Evolutionary conservation across 2,797 vertebrate species (phyloP), one percentile per base, ranked within the genome.

Genomic region (Lerista edwardsae): DNA sequence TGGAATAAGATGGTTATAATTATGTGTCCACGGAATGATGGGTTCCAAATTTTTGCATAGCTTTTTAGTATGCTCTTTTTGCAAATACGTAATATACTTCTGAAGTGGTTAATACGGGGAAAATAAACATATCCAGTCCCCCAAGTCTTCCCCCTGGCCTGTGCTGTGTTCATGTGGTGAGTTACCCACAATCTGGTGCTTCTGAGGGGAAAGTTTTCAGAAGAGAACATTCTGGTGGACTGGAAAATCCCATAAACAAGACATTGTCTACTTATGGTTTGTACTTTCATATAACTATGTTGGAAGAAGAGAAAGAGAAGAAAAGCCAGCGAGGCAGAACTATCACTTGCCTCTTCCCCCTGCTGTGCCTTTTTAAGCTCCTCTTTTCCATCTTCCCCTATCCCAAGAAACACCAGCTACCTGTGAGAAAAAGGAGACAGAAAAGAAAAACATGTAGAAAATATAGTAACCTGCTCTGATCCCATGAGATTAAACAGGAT

Each of bases 1-100:
- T 81, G 88, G 2, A 29, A 75, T 47, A 14, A 73, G 79, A 44
- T 79, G 64, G 41, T 87, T 83, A 62, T 69, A 80, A 69, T 80
- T 80, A 81, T 75, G 55, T 68, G 36, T 59, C 64, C 29, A 29
- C 75, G 73, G 67, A 80, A 80, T 67, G 44, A 85, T 76, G 72
- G 51, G 14, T 68, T 80, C 72, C 55, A 85, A 61, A 51, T 31
- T 81, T 79, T 80, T 75, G 12, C 55, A 67, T 69, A 47, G 74
- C 36, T n/a, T 51, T 69, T 68, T 34, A 44, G 71, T 75, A 80
- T 80, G 47, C 44, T 27, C 7, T 47, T 68, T 61, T 62, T 80
- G 19, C 19, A n/a, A 67, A 80, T 71, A 80, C 75, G 36, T 51
- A 81, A 51, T 62, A 62, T 51, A 62, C 64, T 65, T 59, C 15